Evolutionary conservation across 2,888 invertebrate species (phyloP), one percentile per base, ranked within the genome.

Genomic region (Oligia latruncula): DNA sequence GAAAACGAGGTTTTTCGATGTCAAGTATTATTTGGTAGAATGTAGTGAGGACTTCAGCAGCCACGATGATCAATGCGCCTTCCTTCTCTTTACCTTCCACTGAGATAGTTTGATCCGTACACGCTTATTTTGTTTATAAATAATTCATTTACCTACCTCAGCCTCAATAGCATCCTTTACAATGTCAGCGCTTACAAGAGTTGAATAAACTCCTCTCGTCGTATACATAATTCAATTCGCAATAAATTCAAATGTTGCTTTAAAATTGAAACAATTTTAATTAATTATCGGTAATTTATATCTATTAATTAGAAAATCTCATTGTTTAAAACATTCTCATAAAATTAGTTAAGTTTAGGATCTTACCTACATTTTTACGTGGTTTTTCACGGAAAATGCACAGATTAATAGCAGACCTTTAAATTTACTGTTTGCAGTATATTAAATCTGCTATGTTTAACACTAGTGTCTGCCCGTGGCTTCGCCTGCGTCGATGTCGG

Each of bases 191-290:
- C 29, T 60, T 13, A 35, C n/a, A 49, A 62, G 40, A 65, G 55
- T 73, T 77, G 17, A 64, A 8, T 72, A 13, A 49, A 70, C 58
- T 73, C 72, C 43, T 71, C 52, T 62, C 68, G 17, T 43, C 58
- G 15, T 15, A 35, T 40, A 46, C 43, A 8, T 71, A 17, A 43
- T 67, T 72, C 11, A 64, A n/a, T 40, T 55, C 9, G 15, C 20
- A 73, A 64, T 73, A 11, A 43, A 68, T 52, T 70, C 17, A 29
- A 60, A 60, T n/a, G 23, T n/a, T 58, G 11, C 11, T 23, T 23
- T 67, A 9, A 29, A 55, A 23, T 60, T 46, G 13, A 60, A 62
- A n/a, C 23, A 29, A 58, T 46, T 35, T 58, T 29, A 71, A 71
- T 74, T 67, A 40, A 71, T 65, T 62, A 23, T 20, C 20, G 40